These are phyloP conservation scores for Sinopyrophorus schimmeli DNA, from an alignment of 2,888 invertebrate genomes.

Conservation along the genomic window DNA sequence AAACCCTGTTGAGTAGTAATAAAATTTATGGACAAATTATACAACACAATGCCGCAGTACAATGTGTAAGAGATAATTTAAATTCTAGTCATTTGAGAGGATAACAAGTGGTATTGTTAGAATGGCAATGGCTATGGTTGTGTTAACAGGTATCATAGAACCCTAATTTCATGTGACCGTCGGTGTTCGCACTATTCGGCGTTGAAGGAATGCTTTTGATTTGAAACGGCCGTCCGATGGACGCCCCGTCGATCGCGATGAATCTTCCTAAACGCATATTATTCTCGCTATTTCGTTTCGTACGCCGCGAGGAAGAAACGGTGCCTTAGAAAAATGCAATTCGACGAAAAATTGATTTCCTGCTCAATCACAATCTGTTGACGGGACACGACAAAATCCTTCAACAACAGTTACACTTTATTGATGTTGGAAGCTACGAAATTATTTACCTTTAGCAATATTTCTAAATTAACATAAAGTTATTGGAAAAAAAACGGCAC, in stretches of 20 bases:
- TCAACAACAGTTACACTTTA: too few species aligned
- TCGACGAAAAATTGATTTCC: too few species aligned
- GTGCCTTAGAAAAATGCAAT: too few species aligned
- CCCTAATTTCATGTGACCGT: constrained; percentile 23
- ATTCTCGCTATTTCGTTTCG: too few species aligned
- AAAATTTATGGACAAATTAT: constrained; percentile 48
- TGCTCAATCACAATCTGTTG: too few species aligned
- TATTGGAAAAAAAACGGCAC: too few species aligned
- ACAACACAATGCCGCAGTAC: constrained; percentile 42
- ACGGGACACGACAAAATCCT: too few species aligned
- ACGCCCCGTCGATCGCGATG: constrained; percentile 17
- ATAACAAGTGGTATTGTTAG: constrained; percentile 41
- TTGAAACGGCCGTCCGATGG: constrained; percentile 12
- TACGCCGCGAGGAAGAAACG: too few species aligned
- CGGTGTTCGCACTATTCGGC: constrained; percentile 23
- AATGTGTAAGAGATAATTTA: constrained; percentile 45
- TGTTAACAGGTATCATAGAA: constrained; percentile 31
- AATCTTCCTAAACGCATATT: too few species aligned
- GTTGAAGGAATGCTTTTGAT: constrained; percentile 27
- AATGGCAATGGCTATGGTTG: constrained; percentile 29
- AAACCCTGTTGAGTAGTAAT: constrained; percentile 44
- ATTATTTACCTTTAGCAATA: too few species aligned
- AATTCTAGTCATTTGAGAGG: constrained; percentile 45
- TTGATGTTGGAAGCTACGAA: too few species aligned
- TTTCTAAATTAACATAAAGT: too few species aligned